Evolutionary conservation across 1,140 invertebrate species (phyloP).

Genomic region (Lasaia peninsularis): DNA sequence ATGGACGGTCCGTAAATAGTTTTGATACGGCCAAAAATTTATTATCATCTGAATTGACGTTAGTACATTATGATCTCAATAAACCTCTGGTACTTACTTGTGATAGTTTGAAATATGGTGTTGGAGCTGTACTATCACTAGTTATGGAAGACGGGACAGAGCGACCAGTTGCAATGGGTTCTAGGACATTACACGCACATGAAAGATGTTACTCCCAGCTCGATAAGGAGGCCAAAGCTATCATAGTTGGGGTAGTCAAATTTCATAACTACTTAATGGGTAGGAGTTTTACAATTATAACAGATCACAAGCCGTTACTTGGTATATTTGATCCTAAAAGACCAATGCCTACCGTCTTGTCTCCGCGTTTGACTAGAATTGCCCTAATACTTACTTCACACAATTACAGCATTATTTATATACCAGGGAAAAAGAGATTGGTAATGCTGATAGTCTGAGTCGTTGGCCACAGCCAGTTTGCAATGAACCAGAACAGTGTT

Average conservation of each 20-base stretch:
- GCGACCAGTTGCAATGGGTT: slow-evolving; percentile 67
- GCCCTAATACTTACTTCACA: slow-evolving; percentile 26
- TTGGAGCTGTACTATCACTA: slow-evolving; percentile 57
- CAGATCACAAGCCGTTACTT: slow-evolving; percentile 71
- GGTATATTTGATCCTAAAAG: slow-evolving; percentile 55
- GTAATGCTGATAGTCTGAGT: slow-evolving; percentile 36
- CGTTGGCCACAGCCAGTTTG: slow-evolving; percentile 34
- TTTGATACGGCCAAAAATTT: slow-evolving; percentile 43
- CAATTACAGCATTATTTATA: slow-evolving; percentile 26
- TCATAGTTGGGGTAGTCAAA: slow-evolving; percentile 60
- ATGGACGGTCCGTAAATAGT: slow-evolving; percentile 36
- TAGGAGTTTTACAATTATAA: slow-evolving; percentile 26
- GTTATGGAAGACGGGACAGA: slow-evolving; percentile 41
- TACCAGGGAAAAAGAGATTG: slow-evolving; percentile 34
- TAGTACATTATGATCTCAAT: slow-evolving; percentile 44
- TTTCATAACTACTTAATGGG: slow-evolving; percentile 56
- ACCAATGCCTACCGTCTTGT: slow-evolving; percentile 43
- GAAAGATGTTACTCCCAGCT: slow-evolving; percentile 34
- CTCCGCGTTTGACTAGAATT: slow-evolving; percentile 35
- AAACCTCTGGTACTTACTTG: slow-evolving; percentile 35
- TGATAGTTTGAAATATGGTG: slow-evolving; percentile 69
- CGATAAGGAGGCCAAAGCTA: slow-evolving; percentile 65
- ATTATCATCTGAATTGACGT: slow-evolving; percentile 38
- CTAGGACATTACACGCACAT: slow-evolving; percentile 34
- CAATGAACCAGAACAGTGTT: slow-evolving; percentile 22